These are phyloP conservation scores for Periparus ater DNA, from an alignment of 2,797 vertebrate genomes.

Conservation along the genomic window DNA sequence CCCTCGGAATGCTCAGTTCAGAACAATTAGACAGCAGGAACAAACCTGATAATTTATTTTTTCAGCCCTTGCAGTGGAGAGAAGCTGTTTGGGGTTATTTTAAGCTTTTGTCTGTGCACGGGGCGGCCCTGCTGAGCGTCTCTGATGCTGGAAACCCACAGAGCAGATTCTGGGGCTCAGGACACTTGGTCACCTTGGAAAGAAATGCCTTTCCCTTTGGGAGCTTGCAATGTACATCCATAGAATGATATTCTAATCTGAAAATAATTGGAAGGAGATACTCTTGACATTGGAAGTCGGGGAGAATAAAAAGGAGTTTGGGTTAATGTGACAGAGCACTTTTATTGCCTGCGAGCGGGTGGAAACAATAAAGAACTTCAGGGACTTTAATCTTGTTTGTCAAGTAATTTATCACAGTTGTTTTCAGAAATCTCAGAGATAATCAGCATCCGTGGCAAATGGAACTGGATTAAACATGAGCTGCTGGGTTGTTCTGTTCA, in stretches of 20 bases:
- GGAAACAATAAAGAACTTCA: slow-evolving; percentile 21
- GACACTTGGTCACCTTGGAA: slow-evolving; percentile 24
- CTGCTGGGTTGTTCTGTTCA: background rate
- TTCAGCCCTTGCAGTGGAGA: background rate
- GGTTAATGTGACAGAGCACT: slow-evolving; percentile 21
- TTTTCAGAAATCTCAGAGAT: slow-evolving; percentile 58
- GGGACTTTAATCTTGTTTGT: slow-evolving; percentile 65
- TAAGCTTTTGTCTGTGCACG: background rate
- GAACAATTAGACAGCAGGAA: slow-evolving; percentile 1
- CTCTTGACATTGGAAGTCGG: background rate
- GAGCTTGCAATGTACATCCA: background rate
- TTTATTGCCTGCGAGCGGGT: background rate
- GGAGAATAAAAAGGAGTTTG: slow-evolving; percentile 5
- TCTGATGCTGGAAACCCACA: background rate
- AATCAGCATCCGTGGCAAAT: slow-evolving; percentile 35
- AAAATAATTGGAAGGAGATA: slow-evolving; percentile 49
- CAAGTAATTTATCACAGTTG: slow-evolving; percentile 61
- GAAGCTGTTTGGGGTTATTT: slow-evolving; percentile 16
- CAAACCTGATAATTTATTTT: background rate
- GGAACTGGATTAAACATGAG: slow-evolving; percentile 19
- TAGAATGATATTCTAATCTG: background rate
- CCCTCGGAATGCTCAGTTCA: background rate
- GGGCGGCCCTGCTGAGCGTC: background rate
- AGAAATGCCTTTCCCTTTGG: background rate
- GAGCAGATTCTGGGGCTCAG: background rate